These are phyloP conservation scores for Phasia obesa DNA, from an alignment of 2,888 invertebrate species.

Conservation along the genomic window DNA sequence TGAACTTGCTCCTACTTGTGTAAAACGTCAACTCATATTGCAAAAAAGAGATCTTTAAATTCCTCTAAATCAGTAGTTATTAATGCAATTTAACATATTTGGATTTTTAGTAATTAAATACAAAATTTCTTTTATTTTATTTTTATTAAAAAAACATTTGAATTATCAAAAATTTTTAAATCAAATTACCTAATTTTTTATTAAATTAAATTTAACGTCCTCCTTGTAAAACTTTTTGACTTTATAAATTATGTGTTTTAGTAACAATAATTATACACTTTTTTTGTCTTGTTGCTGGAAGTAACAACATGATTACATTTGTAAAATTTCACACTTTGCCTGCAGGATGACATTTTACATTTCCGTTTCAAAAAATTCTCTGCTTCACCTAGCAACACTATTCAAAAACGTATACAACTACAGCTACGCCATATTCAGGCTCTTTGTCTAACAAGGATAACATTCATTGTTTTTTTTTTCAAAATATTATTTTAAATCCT, in stretches of 20 bases:
- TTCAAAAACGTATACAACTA: neutral
- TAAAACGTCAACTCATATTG: too few relatives aligned
- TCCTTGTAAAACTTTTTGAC: conserved; percentile 38
- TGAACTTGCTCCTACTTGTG: too few relatives aligned
- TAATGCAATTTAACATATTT: too few relatives aligned
- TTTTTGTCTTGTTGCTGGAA: conserved; percentile 65
- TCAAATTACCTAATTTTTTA: conserved; percentile 25
- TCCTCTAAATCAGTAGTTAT: too few relatives aligned
- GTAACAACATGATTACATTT: conserved; percentile 71
- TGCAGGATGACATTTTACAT: conserved; percentile 66
- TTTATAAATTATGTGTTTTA: conserved; percentile 47
- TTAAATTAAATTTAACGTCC: conserved; percentile 36
- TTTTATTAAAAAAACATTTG: conserved; percentile 12
- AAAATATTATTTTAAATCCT: conserved; percentile 56
- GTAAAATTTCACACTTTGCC: conserved; percentile 66
- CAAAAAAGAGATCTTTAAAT: too few relatives aligned
- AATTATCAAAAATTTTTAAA: conserved; percentile 1
- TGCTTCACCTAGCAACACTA: neutral
- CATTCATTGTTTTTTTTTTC: conserved; percentile 14
- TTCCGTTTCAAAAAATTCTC: conserved; percentile 32
- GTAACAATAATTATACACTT: conserved; percentile 46
- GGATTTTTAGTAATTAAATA: too few relatives aligned
- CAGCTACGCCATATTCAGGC: conserved; percentile 24
- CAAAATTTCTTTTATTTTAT: neutral
- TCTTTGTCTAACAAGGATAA: conserved; percentile 35